Base-by-base conservation (phyloP, 1,140 invertebrate genomes). In the Cotesia glomerata region DNA sequence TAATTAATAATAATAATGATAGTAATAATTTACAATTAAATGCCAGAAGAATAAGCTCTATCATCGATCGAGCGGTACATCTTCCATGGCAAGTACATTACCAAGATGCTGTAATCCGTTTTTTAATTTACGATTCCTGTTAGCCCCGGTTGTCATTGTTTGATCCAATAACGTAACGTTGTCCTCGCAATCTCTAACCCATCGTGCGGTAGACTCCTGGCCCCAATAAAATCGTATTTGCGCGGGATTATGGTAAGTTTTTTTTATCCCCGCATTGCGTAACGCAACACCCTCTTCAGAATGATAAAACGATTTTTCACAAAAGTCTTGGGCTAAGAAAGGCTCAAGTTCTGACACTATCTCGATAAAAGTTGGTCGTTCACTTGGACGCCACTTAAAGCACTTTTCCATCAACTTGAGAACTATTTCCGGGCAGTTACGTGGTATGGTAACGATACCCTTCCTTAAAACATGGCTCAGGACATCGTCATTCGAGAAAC, bases 381-480 rank as follows among this genome's bases (percentile, higher is more conserved):
- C 80, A 45, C 65, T 84, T 1, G 88, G 87, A 3, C 79, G 73
- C 87, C 87, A 88, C 16, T 83, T 84, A 80, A 88, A 88, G 56
- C 88, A 89, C 54, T 78, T 85, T 34, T 83, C 79, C 82, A 88
- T 88, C 13, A 89, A 81, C 59, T 87, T 85, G 8, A 84, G 81
- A 5, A 89, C 73, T 3, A 85, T 75, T 67, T 88, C 85, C 0
- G 87, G 84, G 79, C 86, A 88, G 39, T 84, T 82, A 3, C 79
- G 62, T 1, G 93, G 94, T 72, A 89, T 85, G 45, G 90, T 89
- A 82, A 95, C 89, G 5, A 89, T 86, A 2, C 90, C 90, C 14
- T 90, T 90, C 58, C 89, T 88, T 32, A 90, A 85, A 1, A 95
- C 92, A 82, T 91, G 94, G 63, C 90, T 88, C 5, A 93, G 81